Evolutionary conservation across 2,113 vertebrate species (phyloP).

Genomic region (Atractosteus spatula): DNA sequence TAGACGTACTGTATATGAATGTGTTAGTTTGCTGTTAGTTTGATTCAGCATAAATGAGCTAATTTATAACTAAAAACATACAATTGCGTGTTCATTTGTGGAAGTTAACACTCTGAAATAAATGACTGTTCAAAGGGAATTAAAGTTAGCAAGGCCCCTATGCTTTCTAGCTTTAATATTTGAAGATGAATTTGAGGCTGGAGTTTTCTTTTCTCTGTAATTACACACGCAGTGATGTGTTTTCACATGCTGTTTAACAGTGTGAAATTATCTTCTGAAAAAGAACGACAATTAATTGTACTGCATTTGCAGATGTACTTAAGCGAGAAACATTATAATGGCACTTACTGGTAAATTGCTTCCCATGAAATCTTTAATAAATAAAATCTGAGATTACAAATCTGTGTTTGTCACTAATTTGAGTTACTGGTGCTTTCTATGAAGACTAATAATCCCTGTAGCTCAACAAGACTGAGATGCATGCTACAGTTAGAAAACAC

Average conservation of each 20-base stretch:
- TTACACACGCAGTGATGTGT: slow-evolving; percentile 31
- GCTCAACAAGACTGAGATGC: neutral
- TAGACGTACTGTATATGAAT: slow-evolving; percentile 20
- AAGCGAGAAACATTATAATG: slow-evolving; percentile 18
- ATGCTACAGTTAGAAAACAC: too few species aligned
- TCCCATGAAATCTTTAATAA: slow-evolving; percentile 26
- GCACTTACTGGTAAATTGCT: slow-evolving; percentile 18
- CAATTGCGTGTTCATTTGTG: slow-evolving; percentile 25
- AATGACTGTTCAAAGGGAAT: slow-evolving; percentile 21
- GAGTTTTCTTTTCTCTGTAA: slow-evolving; percentile 30
- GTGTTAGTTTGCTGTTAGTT: slow-evolving; percentile 4
- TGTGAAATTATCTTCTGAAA: slow-evolving; percentile 44
- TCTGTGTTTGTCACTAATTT: slow-evolving; percentile 15
- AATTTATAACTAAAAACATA: slow-evolving; percentile 25
- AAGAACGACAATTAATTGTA: slow-evolving; percentile 36
- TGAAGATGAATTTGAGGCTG: slow-evolving; percentile 28
- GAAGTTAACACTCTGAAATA: slow-evolving; percentile 27
- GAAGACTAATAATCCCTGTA: slow-evolving; percentile 4
- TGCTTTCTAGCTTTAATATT: slow-evolving; percentile 6
- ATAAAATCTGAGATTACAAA: slow-evolving; percentile 11
- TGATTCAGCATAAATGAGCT: slow-evolving; percentile 9
- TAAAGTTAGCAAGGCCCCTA: slow-evolving; percentile 11
- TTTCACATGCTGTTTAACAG: slow-evolving; percentile 33
- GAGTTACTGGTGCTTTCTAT: slow-evolving; percentile 4
- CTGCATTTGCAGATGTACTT: slow-evolving; percentile 21